Base-by-base conservation (phyloP, 2,113 vertebrate genomes). In the Hemichromis elongatus region DNA sequence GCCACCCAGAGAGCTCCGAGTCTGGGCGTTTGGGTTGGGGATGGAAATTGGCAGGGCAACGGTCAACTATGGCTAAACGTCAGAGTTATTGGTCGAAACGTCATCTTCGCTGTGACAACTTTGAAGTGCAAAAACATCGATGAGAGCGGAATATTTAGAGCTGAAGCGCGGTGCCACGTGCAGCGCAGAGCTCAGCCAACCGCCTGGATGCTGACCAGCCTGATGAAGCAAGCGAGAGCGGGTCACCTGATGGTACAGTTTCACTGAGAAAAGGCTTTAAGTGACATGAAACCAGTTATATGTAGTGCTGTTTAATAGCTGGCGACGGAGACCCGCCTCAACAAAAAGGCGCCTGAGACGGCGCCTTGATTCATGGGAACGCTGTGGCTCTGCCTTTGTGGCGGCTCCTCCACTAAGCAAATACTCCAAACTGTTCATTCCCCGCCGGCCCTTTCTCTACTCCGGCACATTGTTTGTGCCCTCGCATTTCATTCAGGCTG, bases 401-500 rank as follows among this genome's bases (percentile, higher is more conserved):
- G 95, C 95, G 85, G 95, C 96, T 97, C 97, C 97, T 98, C 97
- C 97, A 96, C 97, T 98, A 96, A 97, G 97, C 96, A 98, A 98
- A 98, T 97, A 98, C 96, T 97, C 96, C 97, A 98, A 96, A 97
- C 97, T 97, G 97, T 96, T 97, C 97, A 96, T 96, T 97, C 93
- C 88, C 85, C 95, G 94, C 97, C 96, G 85, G 85, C 96, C 95
- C 95, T 97, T 98, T 98, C 97, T 98, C 97, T 97, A 95, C 95
- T 93, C n/a, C 56, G 93, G 96, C 95, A 96, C 97, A 96, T 96
- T 97, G 97, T 98, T 96, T 98, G 97, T 97, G 97, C 96, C 97
- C 97, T 96, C 96, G 97, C 97, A 97, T 98, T 97, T 98, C 97
- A 97, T 98, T 98, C 96, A 95, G 96, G 91, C 82, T 96, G 73